Conservation (phyloP, 2,113 vertebrate species). For the Engraulis encrasicolus region DNA sequence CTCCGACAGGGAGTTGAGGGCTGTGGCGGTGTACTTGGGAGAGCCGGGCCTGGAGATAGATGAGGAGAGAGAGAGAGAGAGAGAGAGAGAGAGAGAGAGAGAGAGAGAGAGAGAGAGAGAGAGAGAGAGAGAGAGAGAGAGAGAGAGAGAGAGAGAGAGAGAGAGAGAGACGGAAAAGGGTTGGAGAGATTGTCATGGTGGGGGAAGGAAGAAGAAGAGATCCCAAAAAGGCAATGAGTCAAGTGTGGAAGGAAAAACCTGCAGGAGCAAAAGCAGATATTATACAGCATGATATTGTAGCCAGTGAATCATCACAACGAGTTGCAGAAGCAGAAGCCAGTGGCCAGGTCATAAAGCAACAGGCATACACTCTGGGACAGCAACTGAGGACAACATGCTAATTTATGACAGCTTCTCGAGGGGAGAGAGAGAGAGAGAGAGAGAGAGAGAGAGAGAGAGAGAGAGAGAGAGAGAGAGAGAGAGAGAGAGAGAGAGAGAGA, state of each 20-base stretch:
- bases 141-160: too few species aligned
- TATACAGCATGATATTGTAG: too few species aligned
- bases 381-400: neutral
- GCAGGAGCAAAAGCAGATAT: neutral
- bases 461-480: too few species aligned
- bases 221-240: neutral
- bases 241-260: neutral
- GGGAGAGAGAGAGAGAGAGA: neutral
- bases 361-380: neutral
- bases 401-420: neutral
- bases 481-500: too few species aligned
- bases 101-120: conserved; percentile 15
- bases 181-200: too few species aligned
- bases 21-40: conserved; percentile 53
- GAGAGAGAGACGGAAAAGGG: neutral
- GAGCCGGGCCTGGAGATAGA: conserved; percentile 67
- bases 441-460: too few species aligned
- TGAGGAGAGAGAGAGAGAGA: conserved; percentile 17
- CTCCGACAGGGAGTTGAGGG: conserved; percentile 61
- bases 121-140: too few species aligned
- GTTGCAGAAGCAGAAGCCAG: neutral
- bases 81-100: too few species aligned
- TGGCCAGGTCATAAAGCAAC: neutral
- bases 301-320: neutral
- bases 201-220: conserved; percentile 18